A percentile compares a stretch with the other conserved stretches of the same genome.
Conservation (phyloP, 2,797 vertebrate genomes). For the Syncerus caffer region DNA sequence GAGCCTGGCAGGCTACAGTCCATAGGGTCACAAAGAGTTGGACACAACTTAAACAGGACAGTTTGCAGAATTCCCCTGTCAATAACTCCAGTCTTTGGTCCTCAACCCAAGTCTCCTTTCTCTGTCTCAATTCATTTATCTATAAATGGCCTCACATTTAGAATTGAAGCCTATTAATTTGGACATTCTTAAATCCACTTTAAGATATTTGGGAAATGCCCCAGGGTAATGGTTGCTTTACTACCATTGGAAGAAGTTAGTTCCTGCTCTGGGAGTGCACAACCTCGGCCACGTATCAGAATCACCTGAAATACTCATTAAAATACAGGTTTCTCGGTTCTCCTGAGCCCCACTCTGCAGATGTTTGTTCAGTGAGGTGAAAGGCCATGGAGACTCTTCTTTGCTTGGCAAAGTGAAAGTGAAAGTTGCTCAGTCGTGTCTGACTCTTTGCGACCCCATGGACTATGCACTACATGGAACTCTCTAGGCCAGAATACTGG, state of each 20-base stretch:
- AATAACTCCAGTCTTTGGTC: neutral
- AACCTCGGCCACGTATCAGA: accelerated
- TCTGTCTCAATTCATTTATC: neutral
- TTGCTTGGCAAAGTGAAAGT: neutral
- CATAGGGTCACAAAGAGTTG: neutral
- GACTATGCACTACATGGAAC: neutral
- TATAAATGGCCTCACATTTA: neutral
- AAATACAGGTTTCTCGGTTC: neutral
- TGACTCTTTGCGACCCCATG: neutral
- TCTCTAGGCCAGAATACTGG: neutral
- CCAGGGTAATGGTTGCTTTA: neutral
- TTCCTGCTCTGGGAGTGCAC: accelerated
- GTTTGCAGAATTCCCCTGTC: neutral
- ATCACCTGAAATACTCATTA: neutral
- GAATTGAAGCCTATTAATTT: neutral
- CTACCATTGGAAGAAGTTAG: neutral
- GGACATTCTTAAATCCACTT: neutral
- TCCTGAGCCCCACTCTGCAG: neutral
- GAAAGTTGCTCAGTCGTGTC: neutral
- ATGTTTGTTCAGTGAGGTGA: neutral
- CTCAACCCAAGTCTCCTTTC: neutral
- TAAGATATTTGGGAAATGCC: neutral
- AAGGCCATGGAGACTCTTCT: neutral
- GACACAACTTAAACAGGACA: neutral
- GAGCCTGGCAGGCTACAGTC: neutral